phyloP scores from a whole-genome alignment of 1,140 invertebrate species.

The Tetragnatha versicolor region DNA sequence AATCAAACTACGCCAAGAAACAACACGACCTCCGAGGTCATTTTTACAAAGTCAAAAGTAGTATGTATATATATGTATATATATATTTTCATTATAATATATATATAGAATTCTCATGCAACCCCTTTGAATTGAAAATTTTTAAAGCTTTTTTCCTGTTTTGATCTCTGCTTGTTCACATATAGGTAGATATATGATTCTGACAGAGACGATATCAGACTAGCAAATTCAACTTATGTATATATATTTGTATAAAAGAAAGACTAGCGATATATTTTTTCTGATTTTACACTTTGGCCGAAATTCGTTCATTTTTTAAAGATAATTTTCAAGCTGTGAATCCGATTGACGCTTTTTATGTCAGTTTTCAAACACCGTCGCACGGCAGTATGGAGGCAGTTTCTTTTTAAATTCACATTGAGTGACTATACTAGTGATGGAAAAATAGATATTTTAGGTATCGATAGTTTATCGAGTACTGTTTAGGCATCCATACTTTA shows the following conservation, averaged over 20 bases:
- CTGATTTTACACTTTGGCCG: slow-evolving; percentile 24
- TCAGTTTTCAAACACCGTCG: slow-evolving; percentile 6
- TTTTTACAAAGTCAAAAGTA: slow-evolving; percentile 56
- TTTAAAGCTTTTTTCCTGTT: slow-evolving; percentile 46
- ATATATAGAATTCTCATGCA: slow-evolving; percentile 56
- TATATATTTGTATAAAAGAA: slow-evolving; percentile 55
- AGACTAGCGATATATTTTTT: slow-evolving; percentile 43
- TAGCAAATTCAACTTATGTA: slow-evolving; percentile 55
- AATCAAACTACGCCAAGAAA: slow-evolving; percentile 65
- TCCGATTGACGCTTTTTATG: slow-evolving; percentile 1
- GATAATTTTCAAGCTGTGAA: slow-evolving; percentile 21
- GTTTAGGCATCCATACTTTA: no score
- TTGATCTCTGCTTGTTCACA: slow-evolving; percentile 38
- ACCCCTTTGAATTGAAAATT: slow-evolving; percentile 53
- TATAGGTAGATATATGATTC: slow-evolving; percentile 36
- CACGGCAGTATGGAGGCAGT: not conserved
- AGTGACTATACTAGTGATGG: no score
- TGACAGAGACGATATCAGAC: slow-evolving; percentile 44
- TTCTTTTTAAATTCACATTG: no score
- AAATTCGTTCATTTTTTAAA: slow-evolving; percentile 38
- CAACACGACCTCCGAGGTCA: slow-evolving; percentile 50
- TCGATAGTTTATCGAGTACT: no score
- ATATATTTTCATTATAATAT: slow-evolving; percentile 55
- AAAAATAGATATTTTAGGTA: no score
- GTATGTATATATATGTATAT: slow-evolving; percentile 56